Percentiles rank a stretch among this genome's conserved stretches.
phyloP scores from a whole-genome alignment of 2,888 invertebrate species.

The Plemyria rubiginata region DNA sequence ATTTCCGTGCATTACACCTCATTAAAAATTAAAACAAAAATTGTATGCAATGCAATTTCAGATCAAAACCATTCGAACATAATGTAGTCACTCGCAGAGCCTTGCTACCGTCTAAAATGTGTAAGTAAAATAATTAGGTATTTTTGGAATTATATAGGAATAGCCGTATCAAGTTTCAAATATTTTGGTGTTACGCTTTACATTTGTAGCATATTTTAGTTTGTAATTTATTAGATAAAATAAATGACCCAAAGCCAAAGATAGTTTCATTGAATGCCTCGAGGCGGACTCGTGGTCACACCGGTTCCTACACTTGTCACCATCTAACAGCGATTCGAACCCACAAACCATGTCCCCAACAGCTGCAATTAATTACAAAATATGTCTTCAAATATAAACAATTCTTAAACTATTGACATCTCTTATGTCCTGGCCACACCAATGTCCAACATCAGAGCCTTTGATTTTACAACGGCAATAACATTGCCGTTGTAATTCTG shows the following conservation, averaged over 20 bases:
- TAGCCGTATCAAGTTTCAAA: constrained; percentile 49
- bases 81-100: neutral
- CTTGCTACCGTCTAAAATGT: neutral
- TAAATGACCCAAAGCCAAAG: constrained; percentile 1
- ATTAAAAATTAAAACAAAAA: neutral
- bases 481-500: too few relatives aligned
- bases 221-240: constrained; percentile 38
- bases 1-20: neutral
- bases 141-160: constrained; percentile 22
- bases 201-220: constrained; percentile 40
- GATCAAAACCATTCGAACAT: neutral
- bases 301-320: too few relatives aligned
- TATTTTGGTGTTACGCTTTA: constrained; percentile 39
- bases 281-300: too few relatives aligned
- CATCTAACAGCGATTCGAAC: too few relatives aligned
- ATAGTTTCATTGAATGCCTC: constrained; percentile 21
- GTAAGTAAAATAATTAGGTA: constrained; percentile 11
- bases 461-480: too few relatives aligned
- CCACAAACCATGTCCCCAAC: too few relatives aligned
- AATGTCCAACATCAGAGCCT: too few relatives aligned
- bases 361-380: too few relatives aligned
- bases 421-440: too few relatives aligned
- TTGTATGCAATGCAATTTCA: neutral
- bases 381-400: too few relatives aligned
- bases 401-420: too few relatives aligned